A percentile compares a stretch with the other conserved stretches of the same genome.
These are phyloP conservation scores for Aelia acuminata DNA, from an alignment of 2,888 invertebrate genomes.

Conservation along the genomic window DNA sequence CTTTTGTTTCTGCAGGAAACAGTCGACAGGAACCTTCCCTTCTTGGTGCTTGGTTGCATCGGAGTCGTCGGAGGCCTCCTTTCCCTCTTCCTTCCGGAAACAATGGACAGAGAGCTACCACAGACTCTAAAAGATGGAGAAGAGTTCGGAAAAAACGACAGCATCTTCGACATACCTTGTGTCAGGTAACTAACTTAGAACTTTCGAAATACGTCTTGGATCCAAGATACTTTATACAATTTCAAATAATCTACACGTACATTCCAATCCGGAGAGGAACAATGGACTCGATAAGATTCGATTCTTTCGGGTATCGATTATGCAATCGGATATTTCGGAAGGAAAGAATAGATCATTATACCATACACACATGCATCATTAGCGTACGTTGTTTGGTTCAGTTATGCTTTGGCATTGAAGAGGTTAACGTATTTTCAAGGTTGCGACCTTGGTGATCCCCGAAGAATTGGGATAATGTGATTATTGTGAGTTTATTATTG, in stretches of 20 bases:
- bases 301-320: background rate
- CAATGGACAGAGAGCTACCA: constrained; percentile 86
- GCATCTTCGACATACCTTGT: constrained; percentile 87
- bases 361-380: constrained; percentile 5
- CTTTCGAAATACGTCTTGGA: background rate
- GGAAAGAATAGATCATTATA: constrained; percentile 8
- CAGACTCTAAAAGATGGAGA: constrained; percentile 90
- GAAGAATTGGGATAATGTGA: background rate
- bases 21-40: constrained; percentile 79
- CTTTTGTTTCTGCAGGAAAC: constrained; percentile 74
- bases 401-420: background rate
- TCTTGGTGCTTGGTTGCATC: constrained; percentile 82
- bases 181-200: constrained; percentile 69
- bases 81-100: constrained; percentile 87
- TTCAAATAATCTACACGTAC: background rate
- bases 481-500: background rate
- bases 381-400: background rate
- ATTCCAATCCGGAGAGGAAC: background rate
- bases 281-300: background rate
- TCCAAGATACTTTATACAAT: no score
- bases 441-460: background rate
- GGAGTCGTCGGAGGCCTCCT: constrained; percentile 83
- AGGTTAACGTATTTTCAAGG: background rate
- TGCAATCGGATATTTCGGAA: background rate
- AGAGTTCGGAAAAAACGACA: constrained; percentile 85